Percentiles rank a stretch among this genome's conserved stretches.
Conservation (phyloP, 2,888 invertebrate genomes). For the Andrena marginata region DNA sequence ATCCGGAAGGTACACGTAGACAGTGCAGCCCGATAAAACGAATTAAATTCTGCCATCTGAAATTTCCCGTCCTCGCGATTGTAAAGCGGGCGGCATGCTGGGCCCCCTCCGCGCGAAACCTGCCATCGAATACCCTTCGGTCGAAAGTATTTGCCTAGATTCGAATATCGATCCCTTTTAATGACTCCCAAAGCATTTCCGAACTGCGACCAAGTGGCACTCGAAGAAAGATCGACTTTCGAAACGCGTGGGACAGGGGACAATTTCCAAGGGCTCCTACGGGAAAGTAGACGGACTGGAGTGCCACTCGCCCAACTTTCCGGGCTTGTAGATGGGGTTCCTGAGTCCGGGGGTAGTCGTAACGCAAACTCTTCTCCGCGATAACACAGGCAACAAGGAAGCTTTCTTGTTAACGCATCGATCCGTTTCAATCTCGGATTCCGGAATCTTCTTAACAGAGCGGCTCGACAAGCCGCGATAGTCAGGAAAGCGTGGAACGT, state of each 20-base stretch:
- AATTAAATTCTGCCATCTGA: not conserved
- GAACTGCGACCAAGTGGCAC: conserved; percentile 32
- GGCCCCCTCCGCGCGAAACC: too few species aligned
- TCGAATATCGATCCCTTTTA: conserved; percentile 42
- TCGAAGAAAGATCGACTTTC: conserved; percentile 40
- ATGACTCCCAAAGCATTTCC: conserved; percentile 34
- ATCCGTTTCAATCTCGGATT: conserved; percentile 12
- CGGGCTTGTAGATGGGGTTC: conserved; percentile 54
- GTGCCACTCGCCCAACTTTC: conserved; percentile 63
- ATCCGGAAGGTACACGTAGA: not conserved
- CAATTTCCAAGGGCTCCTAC: conserved; percentile 59
- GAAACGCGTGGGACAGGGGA: conserved; percentile 45
- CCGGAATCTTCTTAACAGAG: not conserved
- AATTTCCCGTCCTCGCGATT: too few species aligned
- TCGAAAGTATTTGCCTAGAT: conserved; percentile 7
- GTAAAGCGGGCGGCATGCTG: too few species aligned
- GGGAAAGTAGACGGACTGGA: conserved; percentile 41
- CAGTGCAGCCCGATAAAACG: not conserved
- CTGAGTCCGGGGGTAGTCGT: conserved; percentile 14
- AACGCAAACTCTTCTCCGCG: conserved; percentile 1
- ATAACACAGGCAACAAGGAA: conserved; percentile 8
- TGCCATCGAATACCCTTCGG: not conserved
- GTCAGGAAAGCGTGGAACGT: not conserved
- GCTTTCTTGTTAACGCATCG: conserved; percentile 29
- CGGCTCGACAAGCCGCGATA: not conserved